Percentiles rank a stretch among this genome's conserved stretches.
Conservation (phyloP, 2,888 invertebrate species). For the Hirtodrosophila trivittata region DNA sequence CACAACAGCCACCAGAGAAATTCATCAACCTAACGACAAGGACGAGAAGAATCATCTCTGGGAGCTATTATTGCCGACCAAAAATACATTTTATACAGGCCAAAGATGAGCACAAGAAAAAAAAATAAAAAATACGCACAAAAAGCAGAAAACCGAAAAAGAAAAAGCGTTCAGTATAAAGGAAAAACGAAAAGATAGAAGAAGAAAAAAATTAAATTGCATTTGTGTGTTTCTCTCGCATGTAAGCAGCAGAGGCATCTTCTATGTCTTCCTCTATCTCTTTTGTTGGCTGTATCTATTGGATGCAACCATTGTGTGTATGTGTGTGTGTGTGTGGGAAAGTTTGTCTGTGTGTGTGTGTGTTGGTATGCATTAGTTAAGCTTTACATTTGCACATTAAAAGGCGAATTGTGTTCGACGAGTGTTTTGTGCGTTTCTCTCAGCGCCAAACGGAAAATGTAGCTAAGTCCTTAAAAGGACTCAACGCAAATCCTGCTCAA, state of each 20-base stretch:
- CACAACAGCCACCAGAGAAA: constrained; percentile 52
- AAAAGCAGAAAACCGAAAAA: constrained; percentile 7
- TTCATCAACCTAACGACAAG: constrained; percentile 73
- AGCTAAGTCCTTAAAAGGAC: constrained; percentile 67
- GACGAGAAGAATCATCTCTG: constrained; percentile 66
- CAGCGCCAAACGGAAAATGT: constrained; percentile 40
- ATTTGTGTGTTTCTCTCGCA: constrained; percentile 70
- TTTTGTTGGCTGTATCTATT: constrained; percentile 48
- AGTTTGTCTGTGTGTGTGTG: constrained; percentile 17
- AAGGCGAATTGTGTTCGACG: constrained; percentile 76
- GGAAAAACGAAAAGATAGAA: constrained; percentile 15
- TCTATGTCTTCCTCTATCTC: constrained; percentile 17
- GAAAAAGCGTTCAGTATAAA: constrained; percentile 29
- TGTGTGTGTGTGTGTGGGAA: constrained; percentile 13
- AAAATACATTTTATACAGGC: constrained; percentile 81
- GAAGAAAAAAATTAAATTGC: constrained; percentile 70
- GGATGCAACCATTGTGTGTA: constrained; percentile 75
- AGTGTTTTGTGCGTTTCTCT: constrained; percentile 53
- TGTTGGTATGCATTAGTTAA: constrained; percentile 63
- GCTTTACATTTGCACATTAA: constrained; percentile 78
- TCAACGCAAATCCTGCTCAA: constrained; percentile 18
- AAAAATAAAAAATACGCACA: constrained; percentile 24
- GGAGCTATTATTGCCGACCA: constrained; percentile 82
- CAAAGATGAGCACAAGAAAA: constrained; percentile 42
- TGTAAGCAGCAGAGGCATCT: constrained; percentile 42